A percentile compares a stretch with the other conserved stretches of the same genome.
Conservation (phyloP, 2,113 vertebrate species). For the Rhinopomastus cyanomelas region DNA sequence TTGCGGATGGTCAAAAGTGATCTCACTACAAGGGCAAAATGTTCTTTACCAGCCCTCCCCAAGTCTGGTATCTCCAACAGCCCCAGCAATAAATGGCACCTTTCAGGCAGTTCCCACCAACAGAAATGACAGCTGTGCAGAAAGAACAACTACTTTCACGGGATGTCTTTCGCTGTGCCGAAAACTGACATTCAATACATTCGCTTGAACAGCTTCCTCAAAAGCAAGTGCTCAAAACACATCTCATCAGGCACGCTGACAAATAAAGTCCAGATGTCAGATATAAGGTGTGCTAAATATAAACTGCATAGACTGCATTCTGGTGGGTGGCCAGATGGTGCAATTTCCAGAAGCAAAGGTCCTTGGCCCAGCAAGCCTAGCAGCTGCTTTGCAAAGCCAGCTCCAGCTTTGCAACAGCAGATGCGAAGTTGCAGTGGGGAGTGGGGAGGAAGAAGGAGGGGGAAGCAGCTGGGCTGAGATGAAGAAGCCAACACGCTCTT, state of each 20-base stretch:
- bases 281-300: slow-evolving; percentile 45
- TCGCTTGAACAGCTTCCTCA: neutral
- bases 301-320: neutral
- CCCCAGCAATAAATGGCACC: neutral
- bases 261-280: slow-evolving; percentile 28
- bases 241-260: neutral
- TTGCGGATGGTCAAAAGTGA: neutral
- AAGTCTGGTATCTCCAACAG: neutral
- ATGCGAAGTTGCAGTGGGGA: neutral
- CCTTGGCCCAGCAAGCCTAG: neutral
- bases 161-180: neutral
- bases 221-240: neutral
- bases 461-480: neutral
- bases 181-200: neutral
- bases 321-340: slow-evolving; percentile 7
- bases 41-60: neutral
- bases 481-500: neutral
- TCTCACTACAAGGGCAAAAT: neutral
- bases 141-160: neutral
- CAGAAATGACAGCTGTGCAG: neutral
- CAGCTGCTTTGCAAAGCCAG: neutral
- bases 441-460: neutral
- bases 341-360: slow-evolving; percentile 20
- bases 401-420: neutral
- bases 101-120: neutral